These are phyloP conservation scores for Oriolus oriolus DNA, from an alignment of 2,113 vertebrate species.

Conservation along the genomic window DNA sequence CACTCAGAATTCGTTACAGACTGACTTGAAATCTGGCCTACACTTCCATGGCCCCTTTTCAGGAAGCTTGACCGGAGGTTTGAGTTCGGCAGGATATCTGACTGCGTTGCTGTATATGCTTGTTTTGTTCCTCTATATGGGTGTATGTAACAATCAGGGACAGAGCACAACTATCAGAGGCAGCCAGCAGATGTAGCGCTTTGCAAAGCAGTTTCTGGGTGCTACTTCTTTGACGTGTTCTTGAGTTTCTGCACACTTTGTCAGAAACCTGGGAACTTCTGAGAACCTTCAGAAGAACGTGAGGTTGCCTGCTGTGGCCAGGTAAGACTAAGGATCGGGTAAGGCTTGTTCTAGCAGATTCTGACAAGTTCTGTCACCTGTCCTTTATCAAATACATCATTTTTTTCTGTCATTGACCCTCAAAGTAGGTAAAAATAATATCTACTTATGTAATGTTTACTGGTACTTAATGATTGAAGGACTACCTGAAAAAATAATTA, in stretches of 20 bases:
- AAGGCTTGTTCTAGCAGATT: neutral
- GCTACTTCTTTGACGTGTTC: neutral
- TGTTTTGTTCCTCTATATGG: neutral
- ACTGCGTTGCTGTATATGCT: neutral
- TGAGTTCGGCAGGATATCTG: neutral
- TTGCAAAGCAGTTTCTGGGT: neutral
- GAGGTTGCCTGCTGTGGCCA: neutral
- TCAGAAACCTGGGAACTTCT: neutral
- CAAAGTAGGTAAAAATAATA: neutral
- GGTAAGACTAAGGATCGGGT: neutral
- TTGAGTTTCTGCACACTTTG: neutral
- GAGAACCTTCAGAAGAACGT: neutral
- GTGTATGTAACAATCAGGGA: neutral
- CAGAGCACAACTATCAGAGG: neutral
- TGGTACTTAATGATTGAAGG: neutral
- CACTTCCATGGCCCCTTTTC: neutral
- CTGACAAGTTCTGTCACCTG: neutral
- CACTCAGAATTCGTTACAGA: neutral
- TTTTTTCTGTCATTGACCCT: neutral
- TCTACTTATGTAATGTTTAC: neutral
- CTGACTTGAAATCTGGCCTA: neutral
- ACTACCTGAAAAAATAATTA: neutral
- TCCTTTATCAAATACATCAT: neutral
- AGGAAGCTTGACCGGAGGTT: neutral
- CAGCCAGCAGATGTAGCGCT: neutral